phyloP scores from a whole-genome alignment of 2,888 invertebrate species.

The Callimorpha dominula region DNA sequence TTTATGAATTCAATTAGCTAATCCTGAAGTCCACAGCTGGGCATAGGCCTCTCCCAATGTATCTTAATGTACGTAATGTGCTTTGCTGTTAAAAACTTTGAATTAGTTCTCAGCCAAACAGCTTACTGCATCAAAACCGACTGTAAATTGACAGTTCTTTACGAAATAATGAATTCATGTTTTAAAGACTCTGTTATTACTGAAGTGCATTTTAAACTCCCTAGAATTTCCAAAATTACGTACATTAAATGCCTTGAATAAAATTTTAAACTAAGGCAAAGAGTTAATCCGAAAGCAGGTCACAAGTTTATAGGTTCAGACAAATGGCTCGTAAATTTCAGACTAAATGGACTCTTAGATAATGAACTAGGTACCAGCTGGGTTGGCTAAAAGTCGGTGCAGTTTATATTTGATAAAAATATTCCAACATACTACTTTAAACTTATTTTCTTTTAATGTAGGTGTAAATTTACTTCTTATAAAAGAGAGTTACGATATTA shows the following conservation, averaged over 20 bases:
- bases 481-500: too few relatives aligned
- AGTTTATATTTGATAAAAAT: background rate
- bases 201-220: background rate
- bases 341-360: background rate
- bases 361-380: background rate
- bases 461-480: background rate
- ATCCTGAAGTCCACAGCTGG: too few relatives aligned
- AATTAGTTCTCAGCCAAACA: background rate
- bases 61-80: background rate
- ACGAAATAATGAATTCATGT: background rate
- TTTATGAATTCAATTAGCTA: too few relatives aligned
- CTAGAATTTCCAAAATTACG: too few relatives aligned
- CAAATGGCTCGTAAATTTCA: background rate
- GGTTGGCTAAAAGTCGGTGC: background rate
- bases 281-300: background rate
- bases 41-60: too few relatives aligned
- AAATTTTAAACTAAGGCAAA: background rate
- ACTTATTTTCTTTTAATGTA: background rate
- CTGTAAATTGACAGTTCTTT: background rate
- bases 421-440: background rate
- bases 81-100: background rate
- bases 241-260: background rate
- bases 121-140: background rate
- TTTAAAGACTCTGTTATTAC: background rate
- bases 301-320: background rate